Percentiles rank a stretch among this genome's conserved stretches.
Evolutionary conservation across 2,888 invertebrate genomes (phyloP).

Genomic region (Harpalus rubripes): DNA sequence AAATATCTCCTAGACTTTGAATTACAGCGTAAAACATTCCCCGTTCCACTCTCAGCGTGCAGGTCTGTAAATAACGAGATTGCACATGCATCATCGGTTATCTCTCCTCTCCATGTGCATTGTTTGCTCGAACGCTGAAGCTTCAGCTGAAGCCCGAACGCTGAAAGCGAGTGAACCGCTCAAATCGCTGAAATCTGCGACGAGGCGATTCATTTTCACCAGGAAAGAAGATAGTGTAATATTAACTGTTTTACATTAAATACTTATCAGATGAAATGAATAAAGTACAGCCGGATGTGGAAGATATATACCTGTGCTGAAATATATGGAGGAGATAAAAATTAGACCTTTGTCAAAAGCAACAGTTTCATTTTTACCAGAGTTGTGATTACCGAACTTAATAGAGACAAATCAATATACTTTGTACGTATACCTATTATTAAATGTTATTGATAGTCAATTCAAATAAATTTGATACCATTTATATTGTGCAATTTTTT

Average conservation of each 20-base stretch:
- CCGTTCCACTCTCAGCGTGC: neutral
- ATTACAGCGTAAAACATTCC: slow-evolving; percentile 59
- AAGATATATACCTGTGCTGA: slow-evolving; percentile 28
- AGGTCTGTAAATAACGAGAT: slow-evolving; percentile 65
- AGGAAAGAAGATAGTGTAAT: slow-evolving; percentile 55
- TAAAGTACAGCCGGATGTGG: slow-evolving; percentile 27
- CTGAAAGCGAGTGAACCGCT: slow-evolving; percentile 19
- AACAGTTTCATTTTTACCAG: slow-evolving; percentile 7
- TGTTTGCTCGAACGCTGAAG: slow-evolving; percentile 54
- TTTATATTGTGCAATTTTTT: no score
- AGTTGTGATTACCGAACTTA: neutral
- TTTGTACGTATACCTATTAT: neutral
- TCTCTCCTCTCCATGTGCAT: slow-evolving; percentile 61
- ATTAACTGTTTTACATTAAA: slow-evolving; percentile 65
- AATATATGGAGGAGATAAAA: neutral
- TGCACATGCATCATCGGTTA: slow-evolving; percentile 65
- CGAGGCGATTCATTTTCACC: slow-evolving; percentile 45
- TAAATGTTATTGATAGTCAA: no score
- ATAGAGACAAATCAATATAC: neutral
- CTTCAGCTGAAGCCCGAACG: neutral
- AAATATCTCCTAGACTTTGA: slow-evolving; percentile 59
- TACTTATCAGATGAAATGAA: slow-evolving; percentile 55
- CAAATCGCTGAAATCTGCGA: slow-evolving; percentile 51
- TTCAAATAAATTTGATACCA: no score
- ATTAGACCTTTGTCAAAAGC: neutral